phyloP scores from a whole-genome alignment of 1,140 invertebrate species.

The Aphidius gifuensis region DNA sequence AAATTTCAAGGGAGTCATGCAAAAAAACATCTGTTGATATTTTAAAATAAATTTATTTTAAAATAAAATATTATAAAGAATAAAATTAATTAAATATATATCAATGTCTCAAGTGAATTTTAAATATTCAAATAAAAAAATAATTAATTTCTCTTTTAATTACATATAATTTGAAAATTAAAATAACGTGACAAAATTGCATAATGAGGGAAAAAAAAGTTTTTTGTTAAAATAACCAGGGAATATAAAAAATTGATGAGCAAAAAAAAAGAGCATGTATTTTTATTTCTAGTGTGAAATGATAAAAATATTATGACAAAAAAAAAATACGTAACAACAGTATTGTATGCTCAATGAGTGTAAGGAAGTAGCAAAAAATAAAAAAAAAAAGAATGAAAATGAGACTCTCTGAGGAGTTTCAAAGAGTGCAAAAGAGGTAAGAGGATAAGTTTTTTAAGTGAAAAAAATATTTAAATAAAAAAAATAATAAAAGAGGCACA shows the following conservation, averaged over 20 bases:
- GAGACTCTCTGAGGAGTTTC: background rate
- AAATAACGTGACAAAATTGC: too few species aligned
- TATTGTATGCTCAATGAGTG: too few species aligned
- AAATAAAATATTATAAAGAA: constrained; percentile 1
- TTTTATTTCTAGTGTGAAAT: background rate
- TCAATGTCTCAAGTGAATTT: background rate
- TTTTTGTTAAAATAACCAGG: too few species aligned
- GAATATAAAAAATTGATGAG: background rate
- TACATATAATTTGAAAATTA: too few species aligned
- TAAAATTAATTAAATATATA: constrained; percentile 6
- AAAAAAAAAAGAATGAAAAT: too few species aligned
- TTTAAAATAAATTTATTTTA: too few species aligned
- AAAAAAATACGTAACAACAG: background rate
- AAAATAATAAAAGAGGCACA: constrained; percentile 17
- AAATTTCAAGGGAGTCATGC: constrained; percentile 4
- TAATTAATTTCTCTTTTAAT: too few species aligned
- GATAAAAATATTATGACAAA: constrained; percentile 2
- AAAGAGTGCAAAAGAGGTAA: constrained; percentile 24
- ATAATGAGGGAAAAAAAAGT: too few species aligned
- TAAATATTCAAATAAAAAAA: too few species aligned
- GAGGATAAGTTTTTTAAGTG: constrained; percentile 33
- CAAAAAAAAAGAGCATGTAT: constrained; percentile 9
- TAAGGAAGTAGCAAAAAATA: too few species aligned
- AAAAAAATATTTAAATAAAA: constrained; percentile 33
- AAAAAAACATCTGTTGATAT: constrained; percentile 5